Evolutionary conservation across 2,797 vertebrate genomes (phyloP).

Genomic region (Hydrocynus forskahlii): DNA sequence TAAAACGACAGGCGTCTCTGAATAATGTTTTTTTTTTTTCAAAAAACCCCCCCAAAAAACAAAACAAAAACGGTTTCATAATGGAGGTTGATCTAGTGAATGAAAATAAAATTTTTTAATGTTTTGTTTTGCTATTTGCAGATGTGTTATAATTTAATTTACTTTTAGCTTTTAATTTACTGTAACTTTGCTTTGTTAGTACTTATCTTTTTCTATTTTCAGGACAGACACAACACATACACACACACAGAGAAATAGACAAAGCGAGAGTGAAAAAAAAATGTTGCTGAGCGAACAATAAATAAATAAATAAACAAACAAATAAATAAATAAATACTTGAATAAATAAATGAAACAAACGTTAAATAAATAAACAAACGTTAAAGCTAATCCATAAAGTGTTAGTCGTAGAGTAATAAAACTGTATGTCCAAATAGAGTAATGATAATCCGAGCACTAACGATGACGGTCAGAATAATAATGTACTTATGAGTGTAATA

Average conservation of each 20-base stretch:
- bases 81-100: slow-evolving; percentile 27
- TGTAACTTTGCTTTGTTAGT: slow-evolving; percentile 67
- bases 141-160: slow-evolving; percentile 66
- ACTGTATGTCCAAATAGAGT: slow-evolving; percentile 58
- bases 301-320: slow-evolving; percentile 44
- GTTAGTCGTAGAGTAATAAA: slow-evolving; percentile 65
- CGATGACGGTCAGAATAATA: slow-evolving; percentile 56
- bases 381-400: slow-evolving; percentile 72
- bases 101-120: slow-evolving; percentile 46
- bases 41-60: slow-evolving; percentile 13
- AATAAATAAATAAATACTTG: slow-evolving; percentile 48
- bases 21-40: slow-evolving; percentile 20
- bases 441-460: slow-evolving; percentile 53
- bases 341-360: slow-evolving; percentile 56
- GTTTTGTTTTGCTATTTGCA: slow-evolving; percentile 62
- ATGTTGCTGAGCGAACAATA: slow-evolving; percentile 37
- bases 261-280: slow-evolving; percentile 46
- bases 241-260: slow-evolving; percentile 65
- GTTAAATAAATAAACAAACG: slow-evolving; percentile 58
- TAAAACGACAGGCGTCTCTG: slow-evolving; percentile 20
- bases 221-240: slow-evolving; percentile 72
- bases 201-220: slow-evolving; percentile 64
- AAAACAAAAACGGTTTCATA: slow-evolving; percentile 1
- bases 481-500: slow-evolving; percentile 56
- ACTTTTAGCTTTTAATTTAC: slow-evolving; percentile 70